Base-by-base conservation (phyloP, 1,140 invertebrate genomes). In the Ceratina calcarata region DNA sequence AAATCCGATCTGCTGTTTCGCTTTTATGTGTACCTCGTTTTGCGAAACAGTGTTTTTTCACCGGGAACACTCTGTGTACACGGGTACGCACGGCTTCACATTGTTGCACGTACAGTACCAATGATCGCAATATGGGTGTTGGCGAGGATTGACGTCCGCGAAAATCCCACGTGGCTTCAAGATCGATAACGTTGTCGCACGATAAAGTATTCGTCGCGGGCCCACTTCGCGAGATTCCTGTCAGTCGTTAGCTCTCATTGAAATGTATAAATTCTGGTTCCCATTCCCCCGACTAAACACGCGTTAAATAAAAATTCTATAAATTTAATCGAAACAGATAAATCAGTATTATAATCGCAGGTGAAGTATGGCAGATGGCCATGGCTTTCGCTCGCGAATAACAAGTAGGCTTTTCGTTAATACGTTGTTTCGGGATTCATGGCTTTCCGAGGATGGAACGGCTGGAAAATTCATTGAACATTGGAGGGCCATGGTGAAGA, bases 131-230 rank as follows among this genome's bases (percentile, higher is more conserved):
- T 61, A 82, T 67, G 70, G 64, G 71, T 76, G 57, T 60, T 51
- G 75, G 68, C 51, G 57, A 22, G 45, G 61, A 67, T 60, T 53
- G 53, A 69, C 55, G 64, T 83, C 68, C 55, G 51, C 68, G 65
- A 84, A 82, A 82, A 78, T 82, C n/a, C 53, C 51, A 72, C 37
- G 65, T 51, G 58, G 51, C 18, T 67, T 18, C 57, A 37, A 60
- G 53, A 78, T 79, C 74, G 69, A 84, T 84, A 78, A 78, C 55
- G 37, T 24, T 37, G 45, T 82, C 78, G 65, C 13, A 58, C 58
- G 82, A 79, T 65, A 37, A 61, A 73, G 55, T 78, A 20, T 70
- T 75, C 53, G 20, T 53, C 24, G 64, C 58, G 64, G 51, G 22
- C 20, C 65, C 32, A 20, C 51, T 67, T 58, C 15, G 24, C 16